These are phyloP conservation scores for Stegana nigrithorax DNA, from an alignment of 2,888 invertebrate genomes.

Conservation along the genomic window DNA sequence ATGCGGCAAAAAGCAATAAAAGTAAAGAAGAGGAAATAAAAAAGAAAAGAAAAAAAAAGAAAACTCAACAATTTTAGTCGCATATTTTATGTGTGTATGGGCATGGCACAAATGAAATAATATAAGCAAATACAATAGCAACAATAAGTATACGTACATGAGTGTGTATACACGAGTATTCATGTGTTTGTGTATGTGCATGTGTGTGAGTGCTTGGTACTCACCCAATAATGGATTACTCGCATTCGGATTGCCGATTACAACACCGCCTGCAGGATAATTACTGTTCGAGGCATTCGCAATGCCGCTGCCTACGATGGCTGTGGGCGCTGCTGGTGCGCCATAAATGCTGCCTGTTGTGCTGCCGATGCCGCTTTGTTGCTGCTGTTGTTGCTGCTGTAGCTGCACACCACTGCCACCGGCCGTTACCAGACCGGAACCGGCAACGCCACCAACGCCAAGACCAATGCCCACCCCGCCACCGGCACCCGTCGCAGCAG, in stretches of 20 bases:
- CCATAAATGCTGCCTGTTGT: slow-evolving; percentile 38
- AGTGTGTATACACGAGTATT: too few species aligned
- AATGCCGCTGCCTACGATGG: slow-evolving; percentile 44
- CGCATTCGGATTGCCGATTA: slow-evolving; percentile 63
- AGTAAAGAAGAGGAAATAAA: too few species aligned
- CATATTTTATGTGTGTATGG: too few species aligned
- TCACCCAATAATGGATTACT: slow-evolving; percentile 63
- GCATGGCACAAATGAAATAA: too few species aligned
- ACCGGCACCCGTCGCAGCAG: slow-evolving; percentile 23
- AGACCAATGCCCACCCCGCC: slow-evolving; percentile 3
- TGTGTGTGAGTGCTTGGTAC: too few species aligned
- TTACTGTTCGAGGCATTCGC: slow-evolving; percentile 35
- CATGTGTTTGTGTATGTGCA: too few species aligned
- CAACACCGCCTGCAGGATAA: slow-evolving; percentile 58
- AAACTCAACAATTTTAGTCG: too few species aligned
- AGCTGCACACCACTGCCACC: neutral
- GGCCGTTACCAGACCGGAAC: neutral
- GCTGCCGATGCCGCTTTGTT: neutral
- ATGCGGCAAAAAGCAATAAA: too few species aligned
- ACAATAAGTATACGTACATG: neutral
- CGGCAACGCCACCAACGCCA: slow-evolving; percentile 6
- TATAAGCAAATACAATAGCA: too few species aligned
- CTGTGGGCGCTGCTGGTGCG: slow-evolving; percentile 44
- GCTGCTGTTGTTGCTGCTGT: neutral
- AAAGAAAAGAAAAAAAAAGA: too few species aligned